These are phyloP conservation scores for Scaptodrosophila lebanonensis DNA, from an alignment of 1,140 invertebrate genomes.

Conservation along the genomic window DNA sequence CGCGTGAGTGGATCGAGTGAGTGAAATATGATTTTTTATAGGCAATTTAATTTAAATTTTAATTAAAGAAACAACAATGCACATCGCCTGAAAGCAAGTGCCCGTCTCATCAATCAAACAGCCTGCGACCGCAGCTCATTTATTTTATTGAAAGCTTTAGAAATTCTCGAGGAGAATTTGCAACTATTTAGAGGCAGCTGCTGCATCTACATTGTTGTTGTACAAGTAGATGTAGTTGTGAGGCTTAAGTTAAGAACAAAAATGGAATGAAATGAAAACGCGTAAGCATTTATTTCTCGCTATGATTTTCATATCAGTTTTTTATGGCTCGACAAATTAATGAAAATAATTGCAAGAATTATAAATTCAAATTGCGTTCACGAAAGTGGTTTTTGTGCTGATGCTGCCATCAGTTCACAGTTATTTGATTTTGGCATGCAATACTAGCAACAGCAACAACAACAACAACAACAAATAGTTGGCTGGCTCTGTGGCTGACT, in stretches of 20 bases:
- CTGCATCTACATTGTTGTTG: too few relatives aligned
- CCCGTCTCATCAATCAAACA: conserved; percentile 66
- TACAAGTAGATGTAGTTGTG: too few relatives aligned
- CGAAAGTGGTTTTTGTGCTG: conserved; percentile 34
- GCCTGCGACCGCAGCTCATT: too few relatives aligned
- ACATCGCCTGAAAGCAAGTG: conserved; percentile 15
- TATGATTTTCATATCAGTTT: conserved; percentile 67
- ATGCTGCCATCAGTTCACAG: too few relatives aligned
- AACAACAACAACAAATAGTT: too few relatives aligned
- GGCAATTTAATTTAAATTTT: conserved; percentile 54
- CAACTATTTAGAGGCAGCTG: too few relatives aligned
- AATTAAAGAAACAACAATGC: conserved; percentile 18
- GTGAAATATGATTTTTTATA: conserved; percentile 51
- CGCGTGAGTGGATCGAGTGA: conserved; percentile 9
- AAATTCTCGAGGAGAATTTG: too few relatives aligned
- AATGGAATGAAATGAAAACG: conserved; percentile 45
- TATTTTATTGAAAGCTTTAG: too few relatives aligned
- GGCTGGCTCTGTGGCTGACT: not conserved
- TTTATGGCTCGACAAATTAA: conserved; percentile 59
- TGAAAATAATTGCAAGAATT: conserved; percentile 73
- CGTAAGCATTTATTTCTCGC: conserved; percentile 70
- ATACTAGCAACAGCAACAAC: too few relatives aligned
- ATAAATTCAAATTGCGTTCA: conserved; percentile 70
- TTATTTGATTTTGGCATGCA: not conserved
- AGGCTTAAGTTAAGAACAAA: not conserved